Conservation (phyloP, 2,113 vertebrate species). For the Phodopus roborovskii region DNA sequence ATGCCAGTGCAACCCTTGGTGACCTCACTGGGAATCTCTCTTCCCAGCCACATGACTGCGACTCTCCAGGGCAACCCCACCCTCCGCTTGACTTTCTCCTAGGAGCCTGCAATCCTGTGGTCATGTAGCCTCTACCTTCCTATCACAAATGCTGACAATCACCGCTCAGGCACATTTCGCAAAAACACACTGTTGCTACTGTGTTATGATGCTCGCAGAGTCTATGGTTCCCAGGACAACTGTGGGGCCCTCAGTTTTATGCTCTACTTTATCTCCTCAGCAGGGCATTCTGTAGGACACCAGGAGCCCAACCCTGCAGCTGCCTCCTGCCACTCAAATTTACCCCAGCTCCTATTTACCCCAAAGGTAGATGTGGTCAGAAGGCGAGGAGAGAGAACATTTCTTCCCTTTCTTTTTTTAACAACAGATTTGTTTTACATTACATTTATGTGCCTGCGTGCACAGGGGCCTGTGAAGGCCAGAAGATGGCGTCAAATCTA, state of each 20-base stretch:
- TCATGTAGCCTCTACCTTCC: neutral
- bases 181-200: neutral
- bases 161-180: neutral
- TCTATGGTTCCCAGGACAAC: neutral
- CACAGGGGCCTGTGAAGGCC: neutral
- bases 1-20: neutral
- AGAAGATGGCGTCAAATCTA: neutral
- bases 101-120: neutral
- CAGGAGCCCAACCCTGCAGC: neutral
- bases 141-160: neutral
- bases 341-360: neutral
- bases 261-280: neutral
- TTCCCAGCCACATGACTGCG: neutral
- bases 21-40: neutral
- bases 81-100: neutral
- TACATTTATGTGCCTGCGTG: neutral
- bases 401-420: neutral
- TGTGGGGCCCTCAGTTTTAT: neutral
- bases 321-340: neutral
- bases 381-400: neutral
- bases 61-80: neutral
- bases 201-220: neutral
- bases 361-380: neutral
- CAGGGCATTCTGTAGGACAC: neutral
- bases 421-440: neutral